These are phyloP conservation scores for Physella acuta DNA, from an alignment of 1,140 invertebrate species.

Conservation along the genomic window DNA sequence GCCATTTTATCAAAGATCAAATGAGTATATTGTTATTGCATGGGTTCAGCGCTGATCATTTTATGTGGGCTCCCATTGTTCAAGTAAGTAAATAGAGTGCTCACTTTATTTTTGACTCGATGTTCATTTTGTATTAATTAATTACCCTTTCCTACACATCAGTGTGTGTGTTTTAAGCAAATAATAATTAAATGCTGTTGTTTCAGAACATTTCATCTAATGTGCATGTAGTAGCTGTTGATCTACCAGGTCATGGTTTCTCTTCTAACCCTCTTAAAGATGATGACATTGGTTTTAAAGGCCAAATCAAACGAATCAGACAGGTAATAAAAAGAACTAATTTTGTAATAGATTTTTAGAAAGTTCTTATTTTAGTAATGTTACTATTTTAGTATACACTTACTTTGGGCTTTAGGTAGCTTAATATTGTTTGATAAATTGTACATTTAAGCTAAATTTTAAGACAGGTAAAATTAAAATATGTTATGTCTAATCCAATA, in stretches of 20 bases:
- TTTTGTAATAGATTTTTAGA: neutral
- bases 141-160: neutral
- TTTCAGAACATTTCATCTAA: constrained; percentile 41
- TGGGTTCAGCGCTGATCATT: constrained; percentile 52
- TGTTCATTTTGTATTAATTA: neutral
- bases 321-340: constrained; percentile 6
- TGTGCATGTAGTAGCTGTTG: constrained; percentile 46
- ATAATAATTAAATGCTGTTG: too few species aligned
- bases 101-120: neutral
- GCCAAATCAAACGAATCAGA: constrained; percentile 6
- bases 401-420: too few species aligned
- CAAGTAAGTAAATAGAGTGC: too few species aligned
- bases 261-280: constrained; percentile 38
- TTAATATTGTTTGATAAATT: too few species aligned
- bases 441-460: neutral
- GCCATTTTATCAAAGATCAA: constrained; percentile 30
- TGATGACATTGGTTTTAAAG: constrained; percentile 35
- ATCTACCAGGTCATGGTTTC: constrained; percentile 50
- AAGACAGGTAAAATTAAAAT: neutral
- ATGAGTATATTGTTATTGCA: constrained; percentile 46
- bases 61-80: constrained; percentile 49
- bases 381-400: too few species aligned
- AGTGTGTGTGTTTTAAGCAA: too few species aligned
- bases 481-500: too few species aligned
- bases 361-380: too few species aligned